A percentile compares a stretch with the other conserved stretches of the same genome.
Conservation (phyloP, 2,113 vertebrate genomes). For the Gasterosteus nipponicus region DNA sequence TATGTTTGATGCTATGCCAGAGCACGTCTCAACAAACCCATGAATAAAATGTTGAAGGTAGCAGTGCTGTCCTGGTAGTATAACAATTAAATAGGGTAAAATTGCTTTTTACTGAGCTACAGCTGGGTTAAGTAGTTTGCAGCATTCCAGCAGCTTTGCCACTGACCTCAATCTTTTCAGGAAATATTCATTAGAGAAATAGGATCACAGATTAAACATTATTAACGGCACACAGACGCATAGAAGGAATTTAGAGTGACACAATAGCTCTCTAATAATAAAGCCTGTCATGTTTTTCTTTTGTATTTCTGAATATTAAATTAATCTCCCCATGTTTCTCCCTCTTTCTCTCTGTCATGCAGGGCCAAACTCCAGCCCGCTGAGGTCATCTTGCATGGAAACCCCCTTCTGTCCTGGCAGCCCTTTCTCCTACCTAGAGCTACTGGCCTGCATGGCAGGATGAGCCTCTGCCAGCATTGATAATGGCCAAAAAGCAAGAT, state of each 20-base stretch:
- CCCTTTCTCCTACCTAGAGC: conserved; percentile 71
- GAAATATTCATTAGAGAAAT: conserved; percentile 64
- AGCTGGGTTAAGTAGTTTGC: conserved; percentile 54
- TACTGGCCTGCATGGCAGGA: conserved; percentile 85
- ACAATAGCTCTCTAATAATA: conserved; percentile 46
- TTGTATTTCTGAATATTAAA: conserved; percentile 42
- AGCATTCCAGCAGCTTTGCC: conserved; percentile 63
- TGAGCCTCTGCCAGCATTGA: conserved; percentile 86
- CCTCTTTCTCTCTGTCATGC: conserved; percentile 41
- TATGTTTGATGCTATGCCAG: conserved; percentile 49
- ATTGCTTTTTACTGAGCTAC: conserved; percentile 47
- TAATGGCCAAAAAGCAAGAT: conserved; percentile 99
- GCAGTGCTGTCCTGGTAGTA: conserved; percentile 23
- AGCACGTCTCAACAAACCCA: conserved; percentile 38
- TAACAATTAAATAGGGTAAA: conserved; percentile 39
- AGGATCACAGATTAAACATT: conserved; percentile 67
- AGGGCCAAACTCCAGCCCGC: conserved; percentile 59
- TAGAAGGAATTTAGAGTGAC: conserved; percentile 39
- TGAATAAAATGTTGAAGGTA: conserved; percentile 42
- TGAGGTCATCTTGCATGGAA: conserved; percentile 79
- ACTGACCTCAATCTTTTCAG: conserved; percentile 72
- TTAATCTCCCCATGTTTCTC: conserved; percentile 31
- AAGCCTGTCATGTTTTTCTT: conserved; percentile 31
- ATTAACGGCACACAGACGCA: conserved; percentile 48
- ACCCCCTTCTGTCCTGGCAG: conserved; percentile 55